Evolutionary conservation across 2,113 vertebrate genomes (phyloP), one percentile per base, ranked within the genome.

Genomic region (Pedionomus torquatus): DNA sequence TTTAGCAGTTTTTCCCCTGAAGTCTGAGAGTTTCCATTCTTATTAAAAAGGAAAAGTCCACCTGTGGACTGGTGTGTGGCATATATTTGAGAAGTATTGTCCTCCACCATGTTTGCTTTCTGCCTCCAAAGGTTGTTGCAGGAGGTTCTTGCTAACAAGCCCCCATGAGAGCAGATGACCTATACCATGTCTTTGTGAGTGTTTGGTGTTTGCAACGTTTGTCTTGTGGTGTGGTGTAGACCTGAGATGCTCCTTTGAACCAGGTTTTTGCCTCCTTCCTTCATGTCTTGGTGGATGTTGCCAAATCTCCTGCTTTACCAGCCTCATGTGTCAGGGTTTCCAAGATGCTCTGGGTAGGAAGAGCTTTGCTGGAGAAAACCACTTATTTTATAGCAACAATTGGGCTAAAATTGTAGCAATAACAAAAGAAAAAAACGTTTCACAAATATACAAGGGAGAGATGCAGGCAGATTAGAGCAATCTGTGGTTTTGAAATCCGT

Each of bases 401-500:
- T 9, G 9, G n/a, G 26, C 72, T 93, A 25, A 89, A 95, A 79
- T 4, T 41, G 43, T 13, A 91, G 72, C 43, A 78, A 13, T 44
- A 87, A 71, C 48, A 63, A 76, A 71, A 94, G 69, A 84, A 78
- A 96, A 93, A 33, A 0, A n/a, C 51, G n/a, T 69, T 82, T 90
- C 76, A 89, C 72, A 74, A 60, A 52, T 20, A 9, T 57, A 37
- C 51, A 69, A 48, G 44, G 37, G 79, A 88, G 78, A 92, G 68
- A 69, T 79, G 77, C 55, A 87, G 89, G 28, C 60, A 91, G 60
- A 92, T 87, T 64, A 94, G 81, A 93, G 25, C 57, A 89, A 89
- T 75, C 69, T 81, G 93, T 93, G 89, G 83, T 79, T 96, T 94
- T 82, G 91, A 93, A 95, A 93, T 90, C 77, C 52, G 61, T 76